Percentiles rank a stretch among this genome's conserved stretches.
Evolutionary conservation across 2,888 invertebrate species (phyloP).

Genomic region (Alloplasta piceator): DNA sequence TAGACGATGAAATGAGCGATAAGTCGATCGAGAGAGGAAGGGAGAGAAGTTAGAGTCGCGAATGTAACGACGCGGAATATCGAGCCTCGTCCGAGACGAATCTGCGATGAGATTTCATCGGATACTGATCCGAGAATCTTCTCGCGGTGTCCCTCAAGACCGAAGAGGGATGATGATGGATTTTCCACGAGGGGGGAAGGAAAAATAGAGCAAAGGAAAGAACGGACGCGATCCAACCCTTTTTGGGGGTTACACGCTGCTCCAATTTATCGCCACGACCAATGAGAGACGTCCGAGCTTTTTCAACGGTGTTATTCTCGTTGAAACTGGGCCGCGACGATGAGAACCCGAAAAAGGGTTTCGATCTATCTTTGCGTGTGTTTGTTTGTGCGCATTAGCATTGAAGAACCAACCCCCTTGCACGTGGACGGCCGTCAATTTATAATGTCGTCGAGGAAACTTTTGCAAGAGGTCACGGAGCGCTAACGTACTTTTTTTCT

Average conservation of each 20-base stretch:
- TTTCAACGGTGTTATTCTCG: conserved; percentile 52
- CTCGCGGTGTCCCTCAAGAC: neutral
- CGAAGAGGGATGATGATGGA: conserved; percentile 57
- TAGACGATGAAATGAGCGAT: neutral
- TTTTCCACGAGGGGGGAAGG: conserved; percentile 70
- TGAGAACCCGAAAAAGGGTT: conserved; percentile 61
- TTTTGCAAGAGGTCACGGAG: too few relatives aligned
- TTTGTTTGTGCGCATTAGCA: too few relatives aligned
- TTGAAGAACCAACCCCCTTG: conserved; percentile 71
- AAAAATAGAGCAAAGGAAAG: conserved; percentile 41
- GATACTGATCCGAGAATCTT: conserved; percentile 30
- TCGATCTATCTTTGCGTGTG: neutral
- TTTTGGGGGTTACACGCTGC: conserved; percentile 69
- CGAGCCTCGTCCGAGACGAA: conserved; percentile 51
- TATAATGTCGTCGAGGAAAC: too few relatives aligned
- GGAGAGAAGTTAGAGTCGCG: neutral
- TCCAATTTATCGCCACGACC: conserved; percentile 76
- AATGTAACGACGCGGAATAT: neutral
- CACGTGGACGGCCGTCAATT: too few relatives aligned
- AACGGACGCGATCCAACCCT: conserved; percentile 72
- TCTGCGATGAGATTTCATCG: conserved; percentile 58
- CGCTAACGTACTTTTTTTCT: too few relatives aligned
- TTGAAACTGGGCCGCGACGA: conserved; percentile 68
- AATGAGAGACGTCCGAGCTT: conserved; percentile 67
- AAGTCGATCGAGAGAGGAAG: too few relatives aligned